Evolutionary conservation across 30 jellyfish, hydroid and myxozoan species (phyloP).

Genomic region (Chironex yamaguchii): DNA sequence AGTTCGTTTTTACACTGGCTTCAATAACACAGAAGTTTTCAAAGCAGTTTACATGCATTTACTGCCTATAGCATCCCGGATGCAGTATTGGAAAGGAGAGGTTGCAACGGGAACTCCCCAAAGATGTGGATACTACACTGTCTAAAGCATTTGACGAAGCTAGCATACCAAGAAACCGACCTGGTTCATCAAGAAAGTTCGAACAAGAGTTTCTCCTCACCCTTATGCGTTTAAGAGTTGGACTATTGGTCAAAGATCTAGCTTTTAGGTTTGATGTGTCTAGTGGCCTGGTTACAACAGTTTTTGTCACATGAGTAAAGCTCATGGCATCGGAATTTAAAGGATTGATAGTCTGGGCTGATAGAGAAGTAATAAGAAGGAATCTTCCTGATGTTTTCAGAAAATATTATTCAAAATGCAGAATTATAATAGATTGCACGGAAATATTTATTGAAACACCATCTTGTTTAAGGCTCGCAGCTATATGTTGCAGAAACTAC

Average conservation of each 20-base stretch:
- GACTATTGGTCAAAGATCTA: slow-evolving; percentile 10
- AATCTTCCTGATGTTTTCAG: slow-evolving; percentile 5
- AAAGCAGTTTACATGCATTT: background rate
- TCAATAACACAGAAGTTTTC: background rate
- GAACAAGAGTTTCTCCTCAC: slow-evolving; percentile 38
- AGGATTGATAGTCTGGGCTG: slow-evolving; percentile 47
- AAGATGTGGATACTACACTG: background rate
- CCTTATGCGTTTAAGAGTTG: slow-evolving; percentile 9
- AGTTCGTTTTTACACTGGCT: slow-evolving; percentile 20
- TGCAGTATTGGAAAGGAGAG: slow-evolving; percentile 57
- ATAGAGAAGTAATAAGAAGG: background rate
- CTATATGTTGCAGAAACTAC: slow-evolving; percentile 15
- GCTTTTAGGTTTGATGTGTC: slow-evolving; percentile 43
- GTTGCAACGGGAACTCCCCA: background rate
- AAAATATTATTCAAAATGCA: slow-evolving; percentile 51
- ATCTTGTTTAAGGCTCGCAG: slow-evolving; percentile 29
- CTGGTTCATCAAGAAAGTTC: slow-evolving; percentile 1
- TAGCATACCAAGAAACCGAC: background rate
- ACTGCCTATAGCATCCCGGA: slow-evolving; percentile 4
- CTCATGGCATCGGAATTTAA: slow-evolving; percentile 14
- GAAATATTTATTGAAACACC: slow-evolving; percentile 50
- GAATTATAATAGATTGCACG: slow-evolving; percentile 50
- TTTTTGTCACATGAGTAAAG: slow-evolving; percentile 42
- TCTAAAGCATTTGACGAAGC: background rate
- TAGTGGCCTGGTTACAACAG: background rate